Evolutionary conservation across 2,113 vertebrate species (phyloP), one percentile per base, ranked within the genome.

Genomic region (Amblyornis subalaris): DNA sequence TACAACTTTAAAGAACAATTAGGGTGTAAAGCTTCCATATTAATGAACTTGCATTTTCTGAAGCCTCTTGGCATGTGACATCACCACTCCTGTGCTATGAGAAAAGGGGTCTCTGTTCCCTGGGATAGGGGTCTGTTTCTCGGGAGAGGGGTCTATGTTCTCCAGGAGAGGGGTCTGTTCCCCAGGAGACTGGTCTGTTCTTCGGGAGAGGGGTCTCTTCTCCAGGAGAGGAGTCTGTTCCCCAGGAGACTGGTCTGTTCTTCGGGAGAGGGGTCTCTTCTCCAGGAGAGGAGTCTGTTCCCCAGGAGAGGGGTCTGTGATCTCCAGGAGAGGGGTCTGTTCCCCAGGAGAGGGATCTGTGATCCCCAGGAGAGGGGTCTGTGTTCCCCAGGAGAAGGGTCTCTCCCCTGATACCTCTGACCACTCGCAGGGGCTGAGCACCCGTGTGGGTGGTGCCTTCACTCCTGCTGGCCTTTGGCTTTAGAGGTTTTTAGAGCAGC

Each of bases 361-460:
- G 24, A 11, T 44, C 17, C 26, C 33, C 23, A n/a, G 31, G 10
- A 38, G 36, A 38, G 36, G 36, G 36, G 36, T 38, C 36, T 38
- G 36, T 38, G 26, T 44, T 36, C 9, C 35, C 35, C 35, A 26
- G 58, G 35, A 38, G 45, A 21, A 18, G 45, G 31, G 12, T 69
- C 67, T 69, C n/a, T 47, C 8, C 36, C 18, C 14, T 16, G 2
- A 5, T 1, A 33, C 44, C 45, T 19, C 31, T 44, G 58, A 48
- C 54, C 2, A 1, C 28, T 1, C 8, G 1, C 36, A 0, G 1
- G 19, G 47, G 23, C 29, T 9, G 31, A 50, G 58, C 12, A 0
- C 20, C 20, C 1, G 1, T 11, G 38, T 29, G 2, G 23, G 48
- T 22, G 3, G 11, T 35, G 44, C 58, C 29, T 15, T 40, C 0